Evolutionary conservation across 2,113 vertebrate genomes (phyloP).

Genomic region (Eonycteris spelaea): DNA sequence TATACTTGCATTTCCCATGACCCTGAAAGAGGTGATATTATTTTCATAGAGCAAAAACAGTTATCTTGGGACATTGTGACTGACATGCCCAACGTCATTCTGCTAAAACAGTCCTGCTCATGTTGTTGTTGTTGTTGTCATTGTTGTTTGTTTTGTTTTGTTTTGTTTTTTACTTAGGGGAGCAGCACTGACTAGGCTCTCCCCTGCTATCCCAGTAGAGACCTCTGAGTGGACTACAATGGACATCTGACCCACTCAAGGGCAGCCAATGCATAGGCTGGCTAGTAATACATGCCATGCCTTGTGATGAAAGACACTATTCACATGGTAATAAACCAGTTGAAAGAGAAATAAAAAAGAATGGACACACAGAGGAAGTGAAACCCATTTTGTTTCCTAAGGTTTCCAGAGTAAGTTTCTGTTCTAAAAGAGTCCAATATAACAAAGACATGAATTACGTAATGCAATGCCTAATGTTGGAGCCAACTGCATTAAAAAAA

Average conservation of each 20-base stretch:
- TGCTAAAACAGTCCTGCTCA: not conserved
- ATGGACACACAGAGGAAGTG: not conserved
- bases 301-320: not conserved
- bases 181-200: not conserved
- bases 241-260: not conserved
- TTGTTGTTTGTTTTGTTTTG: too few species aligned
- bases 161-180: not conserved
- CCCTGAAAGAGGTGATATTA: slow-evolving; percentile 16
- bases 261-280: not conserved
- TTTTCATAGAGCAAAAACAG: slow-evolving; percentile 27
- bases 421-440: not conserved
- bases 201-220: not conserved
- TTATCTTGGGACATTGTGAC: not conserved
- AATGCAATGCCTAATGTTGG: not conserved
- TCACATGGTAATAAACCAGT: not conserved
- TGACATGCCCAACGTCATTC: not conserved
- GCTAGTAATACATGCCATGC: not conserved
- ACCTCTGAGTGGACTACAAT: not conserved
- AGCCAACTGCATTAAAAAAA: not conserved
- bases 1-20: slow-evolving; percentile 37
- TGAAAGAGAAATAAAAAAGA: not conserved
- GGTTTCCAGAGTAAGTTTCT: not conserved
- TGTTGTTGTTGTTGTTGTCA: not conserved
- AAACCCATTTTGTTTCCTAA: slow-evolving; percentile 22
- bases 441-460: not conserved